Base-by-base conservation (phyloP, 2,797 vertebrate species). In the Todus mexicanus region DNA sequence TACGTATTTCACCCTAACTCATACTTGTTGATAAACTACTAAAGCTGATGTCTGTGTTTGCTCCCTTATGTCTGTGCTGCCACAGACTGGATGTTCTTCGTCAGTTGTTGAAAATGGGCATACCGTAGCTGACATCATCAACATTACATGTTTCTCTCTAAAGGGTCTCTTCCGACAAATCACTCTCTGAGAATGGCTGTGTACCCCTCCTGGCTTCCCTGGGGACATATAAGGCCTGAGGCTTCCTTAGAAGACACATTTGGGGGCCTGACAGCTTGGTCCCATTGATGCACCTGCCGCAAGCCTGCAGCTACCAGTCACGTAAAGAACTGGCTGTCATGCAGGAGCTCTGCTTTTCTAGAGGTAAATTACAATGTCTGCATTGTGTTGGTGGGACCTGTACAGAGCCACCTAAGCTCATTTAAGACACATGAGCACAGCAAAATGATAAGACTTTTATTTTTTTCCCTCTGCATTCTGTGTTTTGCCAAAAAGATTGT, bases 341-440 rank as follows among this genome's bases (percentile, higher is more conserved):
- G 21, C 0, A 4, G 65, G 23, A 84, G 15, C 43, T 76, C 42
- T 75, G 59, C 33, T 45, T 56, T 72, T 51, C 13, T 10, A n/a
- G 43, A 78, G 56, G 22, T 20, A 31, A 88, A 21, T 47, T 38
- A n/a, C 1, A 8, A 21, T 6, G 10, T 57, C 54, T 0, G 4
- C 31, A 66, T 35, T 22, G 9, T 15, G 17, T 42, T 20, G 14
- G 33, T 35, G 60, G 56, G 75, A 38, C 47, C 33, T 25, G 22
- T 12, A 18, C 0, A 0, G 56, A 42, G 19, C 35, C 2, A 2
- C 10, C 17, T 61, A 54, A 86, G 25, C 63, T 79, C 23, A 75
- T 21, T 22, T 4, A 3, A 53, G 63, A 45, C 19, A 21, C 5
- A 1, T 0, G 3, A 90, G 13, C 0, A 1, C 18, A 76, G 33